Base-by-base conservation (phyloP, 2,888 invertebrate genomes). In the Helicoverpa assulta region DNA sequence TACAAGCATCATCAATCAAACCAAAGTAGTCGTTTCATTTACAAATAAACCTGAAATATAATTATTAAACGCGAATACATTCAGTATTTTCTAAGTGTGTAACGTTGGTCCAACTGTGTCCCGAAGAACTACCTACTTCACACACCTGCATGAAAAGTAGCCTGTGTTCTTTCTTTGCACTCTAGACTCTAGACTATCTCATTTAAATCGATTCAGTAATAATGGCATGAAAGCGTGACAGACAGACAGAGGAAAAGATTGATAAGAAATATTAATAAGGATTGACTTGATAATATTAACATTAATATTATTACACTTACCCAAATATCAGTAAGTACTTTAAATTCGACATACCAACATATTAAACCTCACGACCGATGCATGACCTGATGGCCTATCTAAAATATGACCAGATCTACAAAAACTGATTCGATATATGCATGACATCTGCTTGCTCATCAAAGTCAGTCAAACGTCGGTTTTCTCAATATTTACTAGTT, bases 11-110 rank as follows among this genome's bases (percentile, higher is more conserved):
- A 40, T 68, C 65, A 68, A 52, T 52, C 56, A 19, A 56, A 19
- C 19, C 19, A 14, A 29, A 29, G 19, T 56, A n/a, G 51, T 56
- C 19, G 19, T 37, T 67, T 12, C 55, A 56, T 67, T 65, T 65
- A 19, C 16, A 37, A 65, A 52, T 56, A 12, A 47, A 26, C 4
- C 26, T 26, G 26, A 4, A 26, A 26, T 26, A 26, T 4, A 26
- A 26, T 3, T 26, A 26, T 26, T 26, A 26, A 26, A 26, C 4
- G 2, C 26, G 26, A 26, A 26, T 26, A 26, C 2, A 26, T 26
- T 21, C 1, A 21, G 26, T 26, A 26, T 26, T 26, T 26, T 3
- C 26, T 26, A 26, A 4, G 0, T 26, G 26, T 26, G 4, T 26
- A 26, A 3, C 26, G 26, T 26, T 26, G 26, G 26, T 26, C 26